Evolutionary conservation across 2,888 invertebrate genomes (phyloP).

Genomic region (Lepidocyrtoides sp.): DNA sequence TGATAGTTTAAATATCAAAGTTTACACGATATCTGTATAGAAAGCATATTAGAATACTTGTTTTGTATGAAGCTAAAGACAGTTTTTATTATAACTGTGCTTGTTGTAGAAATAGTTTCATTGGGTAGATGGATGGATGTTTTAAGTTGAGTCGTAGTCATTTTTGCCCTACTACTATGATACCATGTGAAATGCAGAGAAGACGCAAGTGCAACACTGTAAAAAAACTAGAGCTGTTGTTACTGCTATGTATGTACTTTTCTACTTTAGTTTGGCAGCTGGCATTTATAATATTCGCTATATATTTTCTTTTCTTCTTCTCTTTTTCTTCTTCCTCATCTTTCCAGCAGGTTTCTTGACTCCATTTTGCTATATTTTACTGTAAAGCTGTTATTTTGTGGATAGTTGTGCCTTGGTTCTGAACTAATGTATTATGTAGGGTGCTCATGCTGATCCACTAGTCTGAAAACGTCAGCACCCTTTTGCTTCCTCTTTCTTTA

Average conservation of each 20-base stretch:
- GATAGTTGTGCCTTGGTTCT: not conserved
- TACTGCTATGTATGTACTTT: not conserved
- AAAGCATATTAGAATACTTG: not conserved
- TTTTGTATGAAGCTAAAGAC: not conserved
- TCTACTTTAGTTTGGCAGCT: not conserved
- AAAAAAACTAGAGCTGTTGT: constrained; percentile 11
- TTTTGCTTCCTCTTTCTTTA: not conserved
- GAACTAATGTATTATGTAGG: constrained; percentile 37
- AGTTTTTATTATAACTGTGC: no score
- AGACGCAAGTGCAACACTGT: constrained; percentile 61
- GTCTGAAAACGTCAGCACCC: constrained; percentile 50
- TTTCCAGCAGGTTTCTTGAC: constrained; percentile 28
- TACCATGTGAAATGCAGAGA: constrained; percentile 4
- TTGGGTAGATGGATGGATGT: constrained; percentile 4
- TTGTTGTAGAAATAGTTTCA: no score
- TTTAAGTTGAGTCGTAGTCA: constrained; percentile 14
- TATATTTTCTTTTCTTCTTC: not conserved
- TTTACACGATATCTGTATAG: not conserved
- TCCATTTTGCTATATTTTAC: not conserved
- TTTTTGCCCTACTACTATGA: constrained; percentile 29
- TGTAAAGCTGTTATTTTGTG: not conserved
- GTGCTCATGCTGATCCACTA: constrained; percentile 40
- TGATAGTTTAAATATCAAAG: constrained; percentile 30
- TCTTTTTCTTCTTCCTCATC: not conserved
- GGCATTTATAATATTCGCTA: not conserved